Conservation (phyloP, 2,888 invertebrate species). For the Achlya flavicornis region DNA sequence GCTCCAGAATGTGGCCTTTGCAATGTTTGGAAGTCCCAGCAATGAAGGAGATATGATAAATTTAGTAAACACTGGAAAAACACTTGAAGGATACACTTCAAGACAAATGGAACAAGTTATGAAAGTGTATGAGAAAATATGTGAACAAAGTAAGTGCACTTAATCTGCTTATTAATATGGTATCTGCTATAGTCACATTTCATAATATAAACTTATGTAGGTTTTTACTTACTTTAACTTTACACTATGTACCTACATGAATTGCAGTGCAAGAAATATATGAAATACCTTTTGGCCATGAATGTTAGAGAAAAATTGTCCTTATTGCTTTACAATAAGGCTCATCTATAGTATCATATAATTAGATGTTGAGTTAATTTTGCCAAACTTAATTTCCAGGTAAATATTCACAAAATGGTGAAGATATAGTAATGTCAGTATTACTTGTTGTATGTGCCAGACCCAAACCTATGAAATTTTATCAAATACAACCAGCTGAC, state of each 20-base stretch:
- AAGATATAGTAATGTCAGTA: slow-evolving; percentile 71
- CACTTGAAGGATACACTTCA: slow-evolving; percentile 70
- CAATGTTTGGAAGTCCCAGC: slow-evolving; percentile 80
- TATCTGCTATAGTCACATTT: not conserved
- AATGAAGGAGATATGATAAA: slow-evolving; percentile 63
- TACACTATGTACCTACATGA: no score
- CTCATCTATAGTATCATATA: no score
- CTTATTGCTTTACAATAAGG: no score
- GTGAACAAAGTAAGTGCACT: slow-evolving; percentile 68
- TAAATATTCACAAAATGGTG: slow-evolving; percentile 74
- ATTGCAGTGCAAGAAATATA: no score
- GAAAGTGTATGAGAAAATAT: slow-evolving; percentile 72
- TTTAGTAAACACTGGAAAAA: slow-evolving; percentile 38
- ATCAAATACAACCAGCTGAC: slow-evolving; percentile 58
- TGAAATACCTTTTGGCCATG: no score
- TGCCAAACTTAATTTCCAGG: slow-evolving; percentile 49
- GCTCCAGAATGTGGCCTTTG: slow-evolving; percentile 82
- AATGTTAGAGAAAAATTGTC: no score
- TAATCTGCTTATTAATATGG: not conserved
- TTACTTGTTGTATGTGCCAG: slow-evolving; percentile 71
- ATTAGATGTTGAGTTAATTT: no score
- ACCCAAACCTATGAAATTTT: slow-evolving; percentile 67
- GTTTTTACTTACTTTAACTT: not conserved
- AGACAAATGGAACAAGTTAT: slow-evolving; percentile 69
- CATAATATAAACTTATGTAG: no score